These are phyloP conservation scores for Teleopsis dalmanni DNA, from an alignment of 1,140 invertebrate genomes.

Conservation along the genomic window DNA sequence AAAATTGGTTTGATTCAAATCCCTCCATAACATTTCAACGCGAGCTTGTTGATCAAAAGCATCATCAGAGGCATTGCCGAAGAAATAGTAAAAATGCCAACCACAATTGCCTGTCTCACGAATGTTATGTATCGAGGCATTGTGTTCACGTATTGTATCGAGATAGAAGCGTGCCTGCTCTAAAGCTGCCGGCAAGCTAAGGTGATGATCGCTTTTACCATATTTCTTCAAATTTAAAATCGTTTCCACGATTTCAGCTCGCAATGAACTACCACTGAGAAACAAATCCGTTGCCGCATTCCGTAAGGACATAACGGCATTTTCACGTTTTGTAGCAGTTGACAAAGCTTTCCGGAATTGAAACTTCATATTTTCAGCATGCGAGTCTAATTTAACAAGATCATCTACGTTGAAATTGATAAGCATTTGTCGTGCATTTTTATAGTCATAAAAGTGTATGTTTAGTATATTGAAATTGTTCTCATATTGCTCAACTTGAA, in stretches of 20 bases:
- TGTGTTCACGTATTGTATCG: conserved; percentile 28
- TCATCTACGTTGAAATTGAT: conserved; percentile 26
- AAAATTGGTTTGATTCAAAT: conserved; percentile 31
- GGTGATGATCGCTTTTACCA: conserved; percentile 29
- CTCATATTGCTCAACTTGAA: conserved; percentile 47
- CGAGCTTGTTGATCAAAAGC: conserved; percentile 38
- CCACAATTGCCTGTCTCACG: conserved; percentile 30
- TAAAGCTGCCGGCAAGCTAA: conserved; percentile 34
- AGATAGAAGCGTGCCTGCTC: conserved; percentile 36
- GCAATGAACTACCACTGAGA: conserved; percentile 16
- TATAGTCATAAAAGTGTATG: conserved; percentile 43
- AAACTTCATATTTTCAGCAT: conserved; percentile 35
- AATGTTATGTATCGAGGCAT: conserved; percentile 24
- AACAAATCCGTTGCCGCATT: conserved; percentile 20
- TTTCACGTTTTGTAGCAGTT: conserved; percentile 24
- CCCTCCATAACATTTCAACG: conserved; percentile 33
- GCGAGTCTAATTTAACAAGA: conserved; percentile 30
- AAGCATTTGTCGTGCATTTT: conserved; percentile 26
- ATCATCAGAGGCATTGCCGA: conserved; percentile 35
- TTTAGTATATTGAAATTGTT: conserved; percentile 30
- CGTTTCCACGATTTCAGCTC: conserved; percentile 21
- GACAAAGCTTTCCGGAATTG: conserved; percentile 27
- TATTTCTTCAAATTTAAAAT: conserved; percentile 28
- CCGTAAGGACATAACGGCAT: conserved; percentile 19
- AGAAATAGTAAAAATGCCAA: conserved; percentile 30